Conservation (phyloP, 2,113 vertebrate species). For the Lucifuga dentata region DNA sequence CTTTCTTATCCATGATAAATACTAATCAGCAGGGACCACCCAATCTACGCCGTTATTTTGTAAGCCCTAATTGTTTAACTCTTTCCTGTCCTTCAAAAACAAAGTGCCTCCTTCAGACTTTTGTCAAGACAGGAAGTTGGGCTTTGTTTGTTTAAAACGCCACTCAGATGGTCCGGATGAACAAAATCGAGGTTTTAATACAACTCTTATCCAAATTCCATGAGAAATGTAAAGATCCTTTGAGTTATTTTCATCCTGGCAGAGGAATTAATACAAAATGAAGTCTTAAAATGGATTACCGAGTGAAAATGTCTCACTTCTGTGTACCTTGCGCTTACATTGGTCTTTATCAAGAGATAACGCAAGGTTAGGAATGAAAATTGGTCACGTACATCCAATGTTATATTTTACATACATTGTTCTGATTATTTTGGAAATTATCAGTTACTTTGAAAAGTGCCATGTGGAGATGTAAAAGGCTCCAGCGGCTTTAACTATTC, state of each 20-base stretch:
- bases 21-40: conserved; percentile 67
- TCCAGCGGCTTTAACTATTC: background rate
- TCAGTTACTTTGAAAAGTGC: background rate
- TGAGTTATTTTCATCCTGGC: no score
- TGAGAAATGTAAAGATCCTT: no score
- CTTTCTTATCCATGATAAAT: conserved; percentile 67
- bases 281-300: no score
- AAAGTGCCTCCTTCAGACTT: conserved; percentile 21
- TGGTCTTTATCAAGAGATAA: no score
- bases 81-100: conserved; percentile 76
- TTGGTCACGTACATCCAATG: background rate
- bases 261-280: background rate
- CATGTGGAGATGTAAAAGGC: background rate
- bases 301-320: no score
- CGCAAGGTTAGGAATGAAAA: background rate
- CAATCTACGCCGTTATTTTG: conserved; percentile 63
- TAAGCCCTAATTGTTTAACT: conserved; percentile 74
- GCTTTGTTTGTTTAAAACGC: conserved; percentile 23
- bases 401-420: background rate
- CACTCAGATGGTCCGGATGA: conserved; percentile 21
- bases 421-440: no score
- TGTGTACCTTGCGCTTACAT: no score
- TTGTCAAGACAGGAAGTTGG: conserved; percentile 41
- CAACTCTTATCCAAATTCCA: background rate
- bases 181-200: conserved; percentile 10